These are phyloP conservation scores for Pristionchus mayeri DNA, from an alignment of 2,888 invertebrate species.

Conservation along the genomic window DNA sequence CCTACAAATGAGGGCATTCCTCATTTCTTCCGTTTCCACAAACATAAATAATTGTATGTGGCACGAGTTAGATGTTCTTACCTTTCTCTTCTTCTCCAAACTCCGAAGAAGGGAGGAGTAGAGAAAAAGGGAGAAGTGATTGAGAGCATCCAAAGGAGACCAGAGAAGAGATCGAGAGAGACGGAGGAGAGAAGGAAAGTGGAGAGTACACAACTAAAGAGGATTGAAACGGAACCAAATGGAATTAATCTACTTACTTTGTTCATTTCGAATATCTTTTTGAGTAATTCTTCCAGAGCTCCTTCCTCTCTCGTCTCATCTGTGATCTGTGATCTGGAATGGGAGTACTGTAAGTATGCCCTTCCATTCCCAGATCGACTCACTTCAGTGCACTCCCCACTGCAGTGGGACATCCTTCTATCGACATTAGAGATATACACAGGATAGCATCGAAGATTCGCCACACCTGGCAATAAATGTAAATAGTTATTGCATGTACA, in stretches of 20 bases:
- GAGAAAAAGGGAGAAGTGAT: conserved; percentile 37
- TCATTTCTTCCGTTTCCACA: too few relatives aligned
- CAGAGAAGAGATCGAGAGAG: conserved; percentile 39
- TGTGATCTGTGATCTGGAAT: conserved; percentile 19
- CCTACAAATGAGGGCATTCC: too few relatives aligned
- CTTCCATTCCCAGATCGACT: neutral
- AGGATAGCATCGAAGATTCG: conserved; percentile 35
- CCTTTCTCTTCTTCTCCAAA: conserved; percentile 37
- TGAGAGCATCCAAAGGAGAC: conserved; percentile 40
- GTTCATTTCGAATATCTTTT: neutral
- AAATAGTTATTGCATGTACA: neutral
- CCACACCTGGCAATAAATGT: neutral
- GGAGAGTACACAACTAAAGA: conserved; percentile 33
- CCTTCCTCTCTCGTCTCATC: conserved; percentile 29
- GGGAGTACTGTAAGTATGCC: neutral
- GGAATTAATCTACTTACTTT: neutral
- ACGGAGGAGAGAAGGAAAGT: conserved; percentile 18
- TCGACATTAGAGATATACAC: conserved; percentile 37
- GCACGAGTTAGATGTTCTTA: neutral
- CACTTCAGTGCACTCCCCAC: conserved; percentile 18
- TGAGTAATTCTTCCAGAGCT: neutral
- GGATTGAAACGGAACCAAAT: neutral
- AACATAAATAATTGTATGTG: too few relatives aligned
- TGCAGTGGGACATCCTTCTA: conserved; percentile 36
- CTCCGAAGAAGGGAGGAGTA: neutral